These are phyloP conservation scores for Trachurus trachurus DNA, from an alignment of 2,797 vertebrate genomes.

Conservation along the genomic window DNA sequence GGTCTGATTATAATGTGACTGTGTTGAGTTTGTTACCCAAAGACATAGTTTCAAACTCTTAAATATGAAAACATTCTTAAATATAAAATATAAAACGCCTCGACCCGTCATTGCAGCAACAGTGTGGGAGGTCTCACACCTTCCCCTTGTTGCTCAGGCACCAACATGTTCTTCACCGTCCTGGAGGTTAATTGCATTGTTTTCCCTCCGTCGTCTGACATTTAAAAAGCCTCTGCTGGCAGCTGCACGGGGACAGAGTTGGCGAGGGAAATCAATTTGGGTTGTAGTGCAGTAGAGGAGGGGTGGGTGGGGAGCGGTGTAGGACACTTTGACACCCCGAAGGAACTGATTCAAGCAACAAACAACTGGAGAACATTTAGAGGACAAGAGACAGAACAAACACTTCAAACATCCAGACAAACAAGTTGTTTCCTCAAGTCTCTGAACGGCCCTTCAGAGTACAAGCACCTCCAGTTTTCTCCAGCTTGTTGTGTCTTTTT, in stretches of 20 bases:
- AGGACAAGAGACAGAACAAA: slow-evolving; percentile 25
- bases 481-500: slow-evolving; percentile 19
- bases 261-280: slow-evolving; percentile 46
- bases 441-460: neutral
- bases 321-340: slow-evolving; percentile 55
- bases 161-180: slow-evolving; percentile 41
- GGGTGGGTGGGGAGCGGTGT: neutral
- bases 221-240: slow-evolving; percentile 57
- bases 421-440: neutral
- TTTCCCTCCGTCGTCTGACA: slow-evolving; percentile 48
- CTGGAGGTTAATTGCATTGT: slow-evolving; percentile 55
- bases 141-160: slow-evolving; percentile 20
- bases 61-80: neutral
- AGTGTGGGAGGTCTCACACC: slow-evolving; percentile 4
- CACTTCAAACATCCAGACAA: neutral
- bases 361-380: slow-evolving; percentile 32
- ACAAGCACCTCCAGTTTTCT: slow-evolving; percentile 24
- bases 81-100: neutral
- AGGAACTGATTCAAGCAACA: slow-evolving; percentile 36
- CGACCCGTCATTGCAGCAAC: no score
- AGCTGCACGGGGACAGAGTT: slow-evolving; percentile 30
- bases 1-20: neutral
- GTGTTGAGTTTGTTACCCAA: neutral
- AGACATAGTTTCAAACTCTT: neutral
- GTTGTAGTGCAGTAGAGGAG: slow-evolving; percentile 9